These are phyloP conservation scores for Meghimatium bilineatum DNA, from an alignment of 2,888 invertebrate genomes.

Conservation along the genomic window DNA sequence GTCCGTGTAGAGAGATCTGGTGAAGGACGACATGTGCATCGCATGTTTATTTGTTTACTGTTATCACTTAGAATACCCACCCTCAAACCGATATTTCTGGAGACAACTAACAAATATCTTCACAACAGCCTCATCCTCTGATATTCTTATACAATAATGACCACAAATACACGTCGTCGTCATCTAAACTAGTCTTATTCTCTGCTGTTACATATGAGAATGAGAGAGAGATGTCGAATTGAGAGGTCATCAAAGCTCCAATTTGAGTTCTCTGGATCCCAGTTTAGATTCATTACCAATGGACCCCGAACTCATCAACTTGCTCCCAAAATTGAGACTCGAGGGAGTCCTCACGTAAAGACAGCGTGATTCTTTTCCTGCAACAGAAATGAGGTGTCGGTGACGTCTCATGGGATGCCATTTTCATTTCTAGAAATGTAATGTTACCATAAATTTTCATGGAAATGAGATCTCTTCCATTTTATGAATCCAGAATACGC, in stretches of 20 bases:
- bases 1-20: no score
- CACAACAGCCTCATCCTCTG: no score
- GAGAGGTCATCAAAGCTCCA: slow-evolving; percentile 2
- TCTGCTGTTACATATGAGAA: not conserved
- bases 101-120: no score
- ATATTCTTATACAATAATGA: not conserved
- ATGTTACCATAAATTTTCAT: slow-evolving; percentile 14
- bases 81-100: no score
- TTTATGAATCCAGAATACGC: not conserved
- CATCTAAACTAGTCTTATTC: not conserved
- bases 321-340: not conserved
- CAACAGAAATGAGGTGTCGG: slow-evolving; percentile 6
- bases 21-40: no score
- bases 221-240: not conserved
- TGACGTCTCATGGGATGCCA: not conserved
- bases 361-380: not conserved
- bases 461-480: not conserved
- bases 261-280: not conserved
- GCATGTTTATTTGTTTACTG: no score
- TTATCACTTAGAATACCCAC: no score
- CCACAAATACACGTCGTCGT: not conserved
- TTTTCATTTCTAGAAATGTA: slow-evolving; percentile 21
- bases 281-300: slow-evolving; percentile 29
- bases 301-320: slow-evolving; percentile 33
- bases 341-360: slow-evolving; percentile 7